Conservation (phyloP, 2,797 vertebrate species). For the Nannoperca australis region DNA sequence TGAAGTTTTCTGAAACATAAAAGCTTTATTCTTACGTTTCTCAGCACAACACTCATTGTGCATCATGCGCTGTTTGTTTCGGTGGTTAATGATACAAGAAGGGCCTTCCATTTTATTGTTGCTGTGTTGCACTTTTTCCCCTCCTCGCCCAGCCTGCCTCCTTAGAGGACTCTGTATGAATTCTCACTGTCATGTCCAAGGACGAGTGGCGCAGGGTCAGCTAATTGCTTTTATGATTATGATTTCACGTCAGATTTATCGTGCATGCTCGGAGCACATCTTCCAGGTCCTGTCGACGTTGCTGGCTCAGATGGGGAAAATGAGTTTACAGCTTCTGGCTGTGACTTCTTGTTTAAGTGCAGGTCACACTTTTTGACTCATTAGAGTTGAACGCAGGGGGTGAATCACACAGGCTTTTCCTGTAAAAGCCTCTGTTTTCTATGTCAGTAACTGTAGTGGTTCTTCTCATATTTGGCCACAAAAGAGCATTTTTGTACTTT, state of each 20-base stretch:
- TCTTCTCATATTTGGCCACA: conserved; percentile 71
- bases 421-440: conserved; percentile 77
- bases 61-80: conserved; percentile 80
- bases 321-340: conserved; percentile 86
- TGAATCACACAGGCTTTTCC: conserved; percentile 80
- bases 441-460: conserved; percentile 58
- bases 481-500: conserved; percentile 60
- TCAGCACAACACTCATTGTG: conserved; percentile 67
- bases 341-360: conserved; percentile 84
- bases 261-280: conserved; percentile 86
- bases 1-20: conserved; percentile 60
- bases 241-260: conserved; percentile 91
- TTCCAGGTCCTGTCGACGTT: conserved; percentile 84
- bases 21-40: conserved; percentile 71
- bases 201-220: conserved; percentile 89
- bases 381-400: conserved; percentile 77
- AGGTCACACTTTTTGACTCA: conserved; percentile 86
- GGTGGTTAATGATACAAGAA: conserved; percentile 87
- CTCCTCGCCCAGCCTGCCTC: conserved; percentile 76
- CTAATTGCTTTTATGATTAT: conserved; percentile 92
- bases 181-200: conserved; percentile 89
- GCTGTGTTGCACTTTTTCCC: conserved; percentile 85
- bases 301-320: conserved; percentile 80
- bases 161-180: conserved; percentile 87
- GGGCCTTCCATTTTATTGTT: conserved; percentile 87